Evolutionary conservation across 2,797 vertebrate species (phyloP).

Genomic region (Telmatherina bonti): DNA sequence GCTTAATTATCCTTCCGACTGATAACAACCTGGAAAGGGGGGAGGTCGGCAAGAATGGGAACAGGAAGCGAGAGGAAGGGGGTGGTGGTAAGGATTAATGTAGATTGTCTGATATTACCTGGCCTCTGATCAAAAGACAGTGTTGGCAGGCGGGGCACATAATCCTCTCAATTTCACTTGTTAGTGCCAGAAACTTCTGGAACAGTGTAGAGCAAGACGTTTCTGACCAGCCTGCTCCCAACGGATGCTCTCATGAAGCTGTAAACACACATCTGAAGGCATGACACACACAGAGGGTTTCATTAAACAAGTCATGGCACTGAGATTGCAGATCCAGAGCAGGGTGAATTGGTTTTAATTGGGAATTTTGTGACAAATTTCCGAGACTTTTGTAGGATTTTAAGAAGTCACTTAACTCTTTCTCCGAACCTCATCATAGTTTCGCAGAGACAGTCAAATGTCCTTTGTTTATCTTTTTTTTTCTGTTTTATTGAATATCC

Average conservation of each 20-base stretch:
- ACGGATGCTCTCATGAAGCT: neutral
- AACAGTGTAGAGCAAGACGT: slow-evolving; percentile 34
- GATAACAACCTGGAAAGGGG: slow-evolving; percentile 53
- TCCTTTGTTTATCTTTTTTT: too few relatives aligned
- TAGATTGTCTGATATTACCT: slow-evolving; percentile 76
- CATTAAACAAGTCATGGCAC: slow-evolving; percentile 3
- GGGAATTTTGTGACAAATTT: too few relatives aligned
- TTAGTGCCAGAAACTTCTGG: slow-evolving; percentile 50
- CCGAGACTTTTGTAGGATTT: too few relatives aligned
- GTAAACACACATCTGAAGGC: slow-evolving; percentile 23
- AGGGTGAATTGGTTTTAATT: too few relatives aligned
- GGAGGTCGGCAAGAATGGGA: slow-evolving; percentile 46
- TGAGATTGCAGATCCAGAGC: neutral
- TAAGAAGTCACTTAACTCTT: too few relatives aligned
- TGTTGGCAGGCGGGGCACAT: slow-evolving; percentile 72
- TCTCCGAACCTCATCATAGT: too few relatives aligned
- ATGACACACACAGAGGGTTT: neutral
- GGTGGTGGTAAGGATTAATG: slow-evolving; percentile 68
- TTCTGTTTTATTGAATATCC: too few relatives aligned
- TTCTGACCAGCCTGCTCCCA: slow-evolving; percentile 12
- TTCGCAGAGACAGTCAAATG: too few relatives aligned
- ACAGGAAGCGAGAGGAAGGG: slow-evolving; percentile 39
- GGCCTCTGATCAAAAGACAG: slow-evolving; percentile 75
- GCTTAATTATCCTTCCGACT: slow-evolving; percentile 66
- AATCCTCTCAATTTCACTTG: slow-evolving; percentile 59